phyloP scores from a whole-genome alignment of 2,113 vertebrate species.

The Pseudopipra pipra region DNA sequence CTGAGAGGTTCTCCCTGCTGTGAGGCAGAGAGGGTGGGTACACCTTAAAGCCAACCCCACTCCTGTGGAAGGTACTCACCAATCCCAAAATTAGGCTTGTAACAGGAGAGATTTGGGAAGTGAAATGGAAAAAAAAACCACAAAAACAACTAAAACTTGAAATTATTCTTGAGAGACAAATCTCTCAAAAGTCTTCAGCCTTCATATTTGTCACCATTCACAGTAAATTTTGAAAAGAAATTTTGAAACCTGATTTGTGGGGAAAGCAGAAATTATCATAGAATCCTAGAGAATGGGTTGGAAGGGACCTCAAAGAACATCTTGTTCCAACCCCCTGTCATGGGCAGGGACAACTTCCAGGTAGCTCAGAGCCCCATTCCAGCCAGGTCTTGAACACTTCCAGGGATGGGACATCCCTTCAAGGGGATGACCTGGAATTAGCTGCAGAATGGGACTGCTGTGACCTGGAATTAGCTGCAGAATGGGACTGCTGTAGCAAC shows the following conservation, averaged over 20 bases:
- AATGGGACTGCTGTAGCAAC: background rate
- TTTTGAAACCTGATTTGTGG: fast-evolving
- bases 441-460: background rate
- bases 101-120: background rate
- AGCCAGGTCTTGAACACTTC: background rate
- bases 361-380: background rate
- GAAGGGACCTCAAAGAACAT: background rate
- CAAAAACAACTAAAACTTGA: background rate
- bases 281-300: background rate
- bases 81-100: background rate
- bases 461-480: background rate
- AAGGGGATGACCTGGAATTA: background rate
- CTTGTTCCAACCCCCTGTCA: background rate
- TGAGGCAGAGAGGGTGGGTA: fast-evolving
- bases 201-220: background rate
- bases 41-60: background rate
- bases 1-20: background rate
- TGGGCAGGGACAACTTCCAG: too few species aligned
- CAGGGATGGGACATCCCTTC: background rate
- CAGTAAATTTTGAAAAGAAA: background rate
- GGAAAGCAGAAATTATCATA: background rate
- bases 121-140: background rate
- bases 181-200: background rate
- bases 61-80: background rate
- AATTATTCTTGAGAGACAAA: background rate